Evolutionary conservation across 2,888 invertebrate species (phyloP), one percentile per base, ranked within the genome.

Genomic region (Spatulosminthurus flaviceps): DNA sequence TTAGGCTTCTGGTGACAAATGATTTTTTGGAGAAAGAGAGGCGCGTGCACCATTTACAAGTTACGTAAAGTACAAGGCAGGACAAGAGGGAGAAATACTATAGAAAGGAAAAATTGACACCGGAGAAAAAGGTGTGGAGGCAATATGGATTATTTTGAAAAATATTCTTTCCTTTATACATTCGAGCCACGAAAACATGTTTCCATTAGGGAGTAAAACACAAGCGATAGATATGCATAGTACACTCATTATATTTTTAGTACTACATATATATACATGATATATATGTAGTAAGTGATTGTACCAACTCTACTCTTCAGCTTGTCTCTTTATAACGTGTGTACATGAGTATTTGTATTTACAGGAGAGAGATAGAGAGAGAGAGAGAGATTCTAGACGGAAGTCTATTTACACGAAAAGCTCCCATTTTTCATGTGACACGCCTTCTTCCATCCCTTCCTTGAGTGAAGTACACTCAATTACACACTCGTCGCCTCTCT

Each of bases 21-120:
- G 70, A 80, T 77, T 42, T 51, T 77, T 42, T 51, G 9, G 16
- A 51, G 26, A 51, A 64, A 26, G 42, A 61, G 70, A 77, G 77
- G 79, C 79, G 79, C 79, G 79, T 80, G 79, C 66, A 76, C 79
- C 67, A 80, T 80, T 80, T 77, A 80, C 72, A n/a, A n/a, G n/a
- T n/a, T n/a, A n/a, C n/a, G n/a, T n/a, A n/a, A 72, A 41, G 41
- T 41, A 41, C 7, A 41, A 41, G 41, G 13, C 41, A 41, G 41
- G 41, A 41, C 13, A n/a, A n/a, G n/a, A n/a, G n/a, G n/a, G n/a
- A n/a, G 42, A 42, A 71, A 41, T 71, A 42, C 34, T 41, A 41
- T 24, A 72, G 51, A 73, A 60, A 60, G 21, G 60, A 69, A 69
- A 34, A 70, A 70, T 66, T 75, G 24, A 42, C 61, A 67, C 22